Base-by-base conservation (phyloP, 2,797 vertebrate genomes). In the Brachymystax lenok region DNA sequence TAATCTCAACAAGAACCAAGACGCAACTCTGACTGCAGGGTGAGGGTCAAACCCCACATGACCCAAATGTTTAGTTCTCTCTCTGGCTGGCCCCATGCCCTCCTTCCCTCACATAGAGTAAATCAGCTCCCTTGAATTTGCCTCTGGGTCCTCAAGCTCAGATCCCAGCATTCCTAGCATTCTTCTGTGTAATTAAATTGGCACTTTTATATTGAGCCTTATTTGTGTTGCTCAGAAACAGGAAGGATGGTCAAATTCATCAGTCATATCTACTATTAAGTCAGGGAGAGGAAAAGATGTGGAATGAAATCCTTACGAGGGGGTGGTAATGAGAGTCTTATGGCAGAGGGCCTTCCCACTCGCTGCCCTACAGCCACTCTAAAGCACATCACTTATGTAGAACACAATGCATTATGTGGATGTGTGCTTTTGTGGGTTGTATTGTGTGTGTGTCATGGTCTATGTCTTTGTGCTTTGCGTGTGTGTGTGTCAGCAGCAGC, bases 1-100 rank as follows among this genome's bases (percentile, higher is more conserved):
- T 67, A 33, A 67, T 67, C 64, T 66, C 64, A 30, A 67, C 66
- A 68, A 30, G 27, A 30, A 68, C 66, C 30, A 6, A 59, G 56
- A 7, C 17, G 5, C 5, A 30, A 1, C 28, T 19, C 5, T 68
- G 66, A 30, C 30, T 33, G 56, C 21, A 66, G 50, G 13, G 69
- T 51, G 10, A 24, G 46, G 69, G 46, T 71, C 21, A 71, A 59
- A 59, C 56, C 5, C 56, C 40, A 46, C 40, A 46, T 59, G 56
- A 59, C 19, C 56, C 17, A 59, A 56, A 6, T 17, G 54, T 6
- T 56, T 56, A n/a, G 54, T 16, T 28, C 64, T 67, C 24, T 66
- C 5, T 8, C 14, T n/a, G 35, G 17, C 16, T 6, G 19, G 28
- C 4, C 5, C 16, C 19, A 70, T 46, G 40, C 35, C 16, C 4